phyloP scores from a whole-genome alignment of 2,797 vertebrate genomes.

The Ibycter americanus region DNA sequence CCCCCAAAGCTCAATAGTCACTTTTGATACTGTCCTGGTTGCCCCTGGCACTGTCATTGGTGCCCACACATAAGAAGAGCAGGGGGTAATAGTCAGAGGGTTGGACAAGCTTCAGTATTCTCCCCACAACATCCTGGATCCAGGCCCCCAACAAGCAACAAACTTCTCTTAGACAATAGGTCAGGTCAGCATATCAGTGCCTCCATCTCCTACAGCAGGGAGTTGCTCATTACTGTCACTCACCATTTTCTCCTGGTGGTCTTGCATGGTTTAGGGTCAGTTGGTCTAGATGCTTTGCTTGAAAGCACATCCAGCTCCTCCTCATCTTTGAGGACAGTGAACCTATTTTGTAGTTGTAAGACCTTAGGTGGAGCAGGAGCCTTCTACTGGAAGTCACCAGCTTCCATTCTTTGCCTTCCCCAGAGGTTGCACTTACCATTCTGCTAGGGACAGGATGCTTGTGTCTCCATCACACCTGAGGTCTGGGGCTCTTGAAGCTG shows the following conservation, averaged over 20 bases:
- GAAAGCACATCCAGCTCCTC: background rate
- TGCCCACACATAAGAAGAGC: background rate
- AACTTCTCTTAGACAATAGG: background rate
- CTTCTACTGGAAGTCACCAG: background rate
- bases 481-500: background rate
- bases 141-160: background rate
- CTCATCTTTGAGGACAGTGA: background rate
- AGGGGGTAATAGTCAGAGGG: background rate
- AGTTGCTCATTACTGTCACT: background rate
- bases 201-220: background rate
- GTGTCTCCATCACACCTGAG: background rate
- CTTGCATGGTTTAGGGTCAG: background rate
- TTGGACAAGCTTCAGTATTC: background rate
- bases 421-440: background rate
- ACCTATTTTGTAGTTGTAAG: background rate
- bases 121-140: background rate
- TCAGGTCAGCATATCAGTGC: background rate
- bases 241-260: background rate
- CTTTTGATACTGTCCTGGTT: background rate
- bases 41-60: background rate
- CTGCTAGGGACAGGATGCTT: background rate
- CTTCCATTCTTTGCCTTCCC: background rate
- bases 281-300: background rate
- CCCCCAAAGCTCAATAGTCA: background rate
- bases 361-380: background rate